Base-by-base conservation (phyloP, 2,797 vertebrate genomes). In the Melanotaenia trifasciata region DNA sequence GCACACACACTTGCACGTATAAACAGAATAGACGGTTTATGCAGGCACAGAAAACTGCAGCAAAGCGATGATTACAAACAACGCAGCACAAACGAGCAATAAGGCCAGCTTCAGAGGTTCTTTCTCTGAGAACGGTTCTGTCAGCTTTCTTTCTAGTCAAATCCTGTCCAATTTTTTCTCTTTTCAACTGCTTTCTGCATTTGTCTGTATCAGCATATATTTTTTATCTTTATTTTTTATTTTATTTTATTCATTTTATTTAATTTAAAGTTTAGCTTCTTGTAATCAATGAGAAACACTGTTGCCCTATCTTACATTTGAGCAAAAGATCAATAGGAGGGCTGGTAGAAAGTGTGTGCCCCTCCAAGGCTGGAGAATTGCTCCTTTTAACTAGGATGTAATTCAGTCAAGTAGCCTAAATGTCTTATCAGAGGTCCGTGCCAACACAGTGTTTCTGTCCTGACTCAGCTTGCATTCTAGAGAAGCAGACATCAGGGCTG, bases 11-110 rank as follows among this genome's bases (percentile, higher is more conserved):
- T 51, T 69, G 20, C 56, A 56, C 32, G 56, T 20, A 56, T 22
- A 45, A 71, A 45, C 51, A 30, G 9, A 61, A 74, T 57, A 62
- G 43, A 70, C 50, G 43, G 20, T 58, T 13, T 14, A 47, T 11
- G 38, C 67, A 38, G 10, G 26, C 68, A 61, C 67, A 57, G 58
- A 72, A 24, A 57, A 54, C 73, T 69, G 78, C 65, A 65, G 70
- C 56, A 53, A 47, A 47, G 63, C 51, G n/a, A 66, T 78, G 40
- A 74, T 64, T 66, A 64, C 47, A 63, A 56, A 60, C 45, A 57
- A 18, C 50, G 36, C 28, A 33, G 32, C 72, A 81, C 74, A 65
- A 58, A 58, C 68, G 35, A 72, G 60, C 43, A 56, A 35, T 20
- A 50, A 73, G 62, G 28, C 59, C 24, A 50, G 45, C 45, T 43